Conservation (phyloP, 2,888 invertebrate genomes). For the Marronus borbonicus region DNA sequence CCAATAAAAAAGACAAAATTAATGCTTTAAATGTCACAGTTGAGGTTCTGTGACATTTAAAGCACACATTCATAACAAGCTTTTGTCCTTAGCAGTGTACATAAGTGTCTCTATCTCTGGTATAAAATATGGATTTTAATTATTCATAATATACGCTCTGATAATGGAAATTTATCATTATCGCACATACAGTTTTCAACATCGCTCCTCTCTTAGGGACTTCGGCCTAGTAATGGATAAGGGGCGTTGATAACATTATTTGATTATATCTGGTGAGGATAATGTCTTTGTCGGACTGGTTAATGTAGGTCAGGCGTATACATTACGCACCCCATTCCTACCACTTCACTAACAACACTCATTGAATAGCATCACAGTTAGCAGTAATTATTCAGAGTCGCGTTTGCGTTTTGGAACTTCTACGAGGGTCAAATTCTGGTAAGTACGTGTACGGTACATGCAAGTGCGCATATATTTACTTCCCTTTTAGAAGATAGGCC, state of each 20-base stretch:
- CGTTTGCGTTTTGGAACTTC: conserved; percentile 21
- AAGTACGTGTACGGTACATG: conserved; percentile 24
- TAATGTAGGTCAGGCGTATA: conserved; percentile 35
- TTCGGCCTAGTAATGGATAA: conserved; percentile 21
- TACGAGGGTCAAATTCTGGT: neutral
- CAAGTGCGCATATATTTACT: conserved; percentile 6
- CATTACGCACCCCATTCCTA: conserved; percentile 21
- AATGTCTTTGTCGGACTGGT: conserved; percentile 40
- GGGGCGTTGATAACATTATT: conserved; percentile 37
- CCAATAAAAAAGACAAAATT: no score
- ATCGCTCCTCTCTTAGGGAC: conserved; percentile 5
- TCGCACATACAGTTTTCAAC: neutral
- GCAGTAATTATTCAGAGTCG: conserved; percentile 32
- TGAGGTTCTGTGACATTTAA: no score
- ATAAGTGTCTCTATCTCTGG: neutral
- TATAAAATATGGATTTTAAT: conserved; percentile 1
- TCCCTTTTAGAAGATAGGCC: conserved; percentile 21
- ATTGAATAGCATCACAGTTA: conserved; percentile 32
- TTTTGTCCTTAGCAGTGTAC: no score
- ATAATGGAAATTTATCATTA: conserved; percentile 23
- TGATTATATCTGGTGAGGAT: conserved; percentile 38
- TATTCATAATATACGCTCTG: conserved; percentile 1
- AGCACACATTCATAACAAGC: no score
- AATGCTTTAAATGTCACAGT: no score
- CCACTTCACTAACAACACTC: conserved; percentile 22